A percentile compares a stretch with the other conserved stretches of the same genome.
These are phyloP conservation scores for Spea bombifrons DNA, from an alignment of 2,113 vertebrate species.

Conservation along the genomic window DNA sequence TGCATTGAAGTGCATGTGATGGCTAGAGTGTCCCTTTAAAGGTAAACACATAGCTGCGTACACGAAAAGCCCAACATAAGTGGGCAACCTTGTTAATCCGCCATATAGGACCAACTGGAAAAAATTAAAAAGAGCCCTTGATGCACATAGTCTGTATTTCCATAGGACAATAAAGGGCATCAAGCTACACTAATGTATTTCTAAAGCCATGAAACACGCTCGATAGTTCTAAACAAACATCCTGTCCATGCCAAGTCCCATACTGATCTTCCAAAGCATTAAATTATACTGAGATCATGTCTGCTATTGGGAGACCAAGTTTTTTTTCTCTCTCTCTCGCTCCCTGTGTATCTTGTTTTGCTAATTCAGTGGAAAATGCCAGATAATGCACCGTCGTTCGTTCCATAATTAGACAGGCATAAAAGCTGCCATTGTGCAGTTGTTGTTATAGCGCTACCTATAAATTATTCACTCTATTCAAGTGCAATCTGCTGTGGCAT, in stretches of 20 bases:
- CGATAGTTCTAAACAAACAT: conserved; percentile 47
- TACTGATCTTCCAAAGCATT: conserved; percentile 44
- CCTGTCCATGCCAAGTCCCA: conserved; percentile 49
- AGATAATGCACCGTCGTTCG: conserved; percentile 53
- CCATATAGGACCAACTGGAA: too few species aligned
- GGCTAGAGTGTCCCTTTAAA: too few species aligned
- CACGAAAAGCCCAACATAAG: too few species aligned
- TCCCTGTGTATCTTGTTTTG: conserved; percentile 59
- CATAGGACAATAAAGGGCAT: conserved; percentile 20
- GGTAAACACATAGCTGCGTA: too few species aligned
- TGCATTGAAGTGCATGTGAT: too few species aligned
- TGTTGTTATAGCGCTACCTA: conserved; percentile 53
- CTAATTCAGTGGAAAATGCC: conserved; percentile 63
- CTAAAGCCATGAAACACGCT: conserved; percentile 17
- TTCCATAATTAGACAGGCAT: conserved; percentile 55
- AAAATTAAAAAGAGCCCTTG: not conserved
- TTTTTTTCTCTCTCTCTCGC: conserved; percentile 21
- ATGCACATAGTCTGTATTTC: conserved; percentile 21
- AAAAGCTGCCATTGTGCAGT: conserved; percentile 52
- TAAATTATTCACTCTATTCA: conserved; percentile 66
- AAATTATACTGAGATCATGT: conserved; percentile 49
- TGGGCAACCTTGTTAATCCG: too few species aligned
- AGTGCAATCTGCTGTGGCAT: conserved; percentile 58
- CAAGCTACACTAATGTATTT: conserved; percentile 29
- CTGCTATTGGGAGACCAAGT: conserved; percentile 49